Conservation (phyloP, 2,888 invertebrate genomes). For the Lamproptera curius region DNA sequence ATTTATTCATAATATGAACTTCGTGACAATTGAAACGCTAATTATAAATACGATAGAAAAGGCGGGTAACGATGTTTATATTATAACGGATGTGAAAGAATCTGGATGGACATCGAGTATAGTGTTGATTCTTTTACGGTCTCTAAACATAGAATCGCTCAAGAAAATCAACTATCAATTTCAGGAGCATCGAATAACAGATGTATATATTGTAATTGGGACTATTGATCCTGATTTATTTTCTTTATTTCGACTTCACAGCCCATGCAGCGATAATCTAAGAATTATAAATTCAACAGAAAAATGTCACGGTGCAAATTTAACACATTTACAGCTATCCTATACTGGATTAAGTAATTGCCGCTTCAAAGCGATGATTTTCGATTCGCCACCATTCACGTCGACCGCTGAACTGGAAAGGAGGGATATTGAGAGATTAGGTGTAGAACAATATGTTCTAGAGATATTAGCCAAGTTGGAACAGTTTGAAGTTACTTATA, state of each 20-base stretch:
- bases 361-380: constrained; percentile 35
- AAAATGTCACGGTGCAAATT: constrained; percentile 37
- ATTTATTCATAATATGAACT: constrained; percentile 2
- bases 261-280: constrained; percentile 48
- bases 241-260: constrained; percentile 50
- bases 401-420: constrained; percentile 1
- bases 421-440: constrained; percentile 8
- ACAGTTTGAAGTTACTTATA: constrained; percentile 40
- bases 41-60: background rate
- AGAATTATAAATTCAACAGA: constrained; percentile 39
- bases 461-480: constrained; percentile 37
- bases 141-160: background rate
- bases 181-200: background rate
- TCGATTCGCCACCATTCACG: constrained; percentile 45
- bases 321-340: constrained; percentile 30
- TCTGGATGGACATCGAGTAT: constrained; percentile 9
- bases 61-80: constrained; percentile 2
- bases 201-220: constrained; percentile 39
- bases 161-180: background rate
- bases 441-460: constrained; percentile 34
- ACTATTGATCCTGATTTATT: constrained; percentile 38
- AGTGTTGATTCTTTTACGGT: constrained; percentile 4
- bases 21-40: constrained; percentile 2
- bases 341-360: constrained; percentile 41
- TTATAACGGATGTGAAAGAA: constrained; percentile 6